Evolutionary conservation across 2,888 invertebrate species (phyloP), one percentile per base, ranked within the genome.

Genomic region (Tetrapedia diversipes): DNA sequence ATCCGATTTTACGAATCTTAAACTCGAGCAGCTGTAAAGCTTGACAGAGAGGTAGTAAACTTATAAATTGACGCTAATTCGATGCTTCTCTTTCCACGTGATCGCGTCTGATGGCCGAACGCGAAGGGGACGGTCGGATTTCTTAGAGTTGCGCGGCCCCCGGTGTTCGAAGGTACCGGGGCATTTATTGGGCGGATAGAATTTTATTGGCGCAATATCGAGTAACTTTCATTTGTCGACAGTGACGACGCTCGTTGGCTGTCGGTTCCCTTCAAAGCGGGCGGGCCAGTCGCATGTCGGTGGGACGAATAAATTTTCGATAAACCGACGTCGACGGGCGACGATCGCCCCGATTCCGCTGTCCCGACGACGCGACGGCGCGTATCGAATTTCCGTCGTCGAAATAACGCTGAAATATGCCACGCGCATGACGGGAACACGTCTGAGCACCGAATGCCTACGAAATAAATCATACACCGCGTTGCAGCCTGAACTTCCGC

Each of bases 331-430:
- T 84, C 85, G 83, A 82, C 77, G 80, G 80, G 61, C 77, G 74
- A 70, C 82, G 84, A 80, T 81, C 78, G 79, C 79, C 82, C 79
- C 86, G 82, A 86, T 86, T 84, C 79, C 81, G 79, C 78, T 85
- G 80, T 87, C 82, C 69, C 82, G 80, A 80, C 83, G 84, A 83
- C 81, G 84, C 80, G 83, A 78, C 84, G 80, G 71, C 65, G 72
- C 82, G 82, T 86, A 85, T 83, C 81, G 86, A 79, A 80, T 86
- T 86, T 76, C 81, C 82, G 80, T 82, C 81, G 81, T 79, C 71
- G 82, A 73, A 83, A 85, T 85, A 85, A 85, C 79, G 78, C 82
- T 79, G 85, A 85, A 85, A 85, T 85, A 83, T 85, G 86, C 80
- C 70, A 78, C 59, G 63, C 70, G 71, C 75, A 69, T 80, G 81